Percentiles rank a stretch among this genome's conserved stretches.
Evolutionary conservation across 2,797 vertebrate species (phyloP).

Genomic region (Balearica regulorum): DNA sequence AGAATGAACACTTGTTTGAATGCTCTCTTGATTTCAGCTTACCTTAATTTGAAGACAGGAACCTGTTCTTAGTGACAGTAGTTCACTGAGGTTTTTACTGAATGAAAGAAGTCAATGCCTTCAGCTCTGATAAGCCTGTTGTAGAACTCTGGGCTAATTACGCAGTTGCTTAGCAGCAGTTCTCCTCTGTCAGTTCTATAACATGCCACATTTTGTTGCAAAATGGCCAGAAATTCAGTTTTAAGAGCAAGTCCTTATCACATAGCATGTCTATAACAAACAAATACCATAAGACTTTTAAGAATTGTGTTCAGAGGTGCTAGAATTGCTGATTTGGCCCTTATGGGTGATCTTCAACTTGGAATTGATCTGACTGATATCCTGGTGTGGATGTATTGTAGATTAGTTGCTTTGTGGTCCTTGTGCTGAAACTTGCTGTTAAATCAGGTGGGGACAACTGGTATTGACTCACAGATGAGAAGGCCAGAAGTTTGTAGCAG

Average conservation of each 20-base stretch:
- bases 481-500: background rate
- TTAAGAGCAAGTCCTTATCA: background rate
- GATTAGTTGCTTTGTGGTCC: background rate
- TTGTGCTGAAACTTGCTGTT: background rate
- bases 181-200: background rate
- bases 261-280: background rate
- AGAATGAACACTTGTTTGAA: background rate
- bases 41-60: background rate
- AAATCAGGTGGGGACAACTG: background rate
- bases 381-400: background rate
- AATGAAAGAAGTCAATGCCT: background rate
- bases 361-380: background rate
- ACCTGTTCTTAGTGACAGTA: background rate
- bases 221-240: background rate
- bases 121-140: background rate
- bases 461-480: background rate
- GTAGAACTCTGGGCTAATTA: background rate
- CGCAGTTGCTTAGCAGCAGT: background rate
- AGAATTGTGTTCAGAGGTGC: background rate
- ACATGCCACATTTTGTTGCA: background rate
- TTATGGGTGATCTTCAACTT: background rate
- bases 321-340: background rate
- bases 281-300: background rate
- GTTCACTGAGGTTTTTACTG: background rate
- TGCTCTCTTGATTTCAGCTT: background rate